Conservation (phyloP, 1,140 invertebrate species). For the Cotesia vestalis region DNA sequence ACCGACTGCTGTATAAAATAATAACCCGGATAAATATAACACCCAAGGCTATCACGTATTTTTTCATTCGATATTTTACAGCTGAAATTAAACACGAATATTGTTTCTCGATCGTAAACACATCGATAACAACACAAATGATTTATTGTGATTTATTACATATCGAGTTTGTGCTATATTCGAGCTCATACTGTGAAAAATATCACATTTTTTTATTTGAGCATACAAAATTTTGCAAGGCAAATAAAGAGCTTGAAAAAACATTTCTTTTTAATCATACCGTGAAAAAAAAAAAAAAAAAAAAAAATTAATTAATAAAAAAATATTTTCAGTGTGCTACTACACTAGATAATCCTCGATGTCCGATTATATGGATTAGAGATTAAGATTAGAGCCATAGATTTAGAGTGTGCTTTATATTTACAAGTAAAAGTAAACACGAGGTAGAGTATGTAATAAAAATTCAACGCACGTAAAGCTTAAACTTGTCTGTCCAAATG, state of each 20-base stretch:
- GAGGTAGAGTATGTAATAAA: background rate
- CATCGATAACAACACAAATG: constrained; percentile 8
- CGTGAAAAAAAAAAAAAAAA: background rate
- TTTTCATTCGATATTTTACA: constrained; percentile 1
- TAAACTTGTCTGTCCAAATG: constrained; percentile 28
- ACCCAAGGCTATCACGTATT: background rate
- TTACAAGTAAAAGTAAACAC: background rate
- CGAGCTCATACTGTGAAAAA: no score
- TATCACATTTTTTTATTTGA: no score
- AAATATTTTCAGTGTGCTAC: background rate
- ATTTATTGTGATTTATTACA: no score
- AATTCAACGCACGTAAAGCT: constrained; percentile 22
- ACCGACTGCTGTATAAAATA: no score
- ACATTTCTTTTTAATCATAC: no score
- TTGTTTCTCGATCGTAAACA: constrained; percentile 10
- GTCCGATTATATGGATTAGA: constrained; percentile 21
- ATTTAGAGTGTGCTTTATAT: constrained; percentile 11
- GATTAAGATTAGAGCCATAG: constrained; percentile 5
- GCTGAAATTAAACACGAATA: background rate
- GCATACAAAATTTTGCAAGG: no score
- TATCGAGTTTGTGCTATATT: no score
- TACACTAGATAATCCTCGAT: background rate
- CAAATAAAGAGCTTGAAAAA: no score
- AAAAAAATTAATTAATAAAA: background rate
- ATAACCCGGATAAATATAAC: background rate